These are phyloP conservation scores for Albula goreensis DNA, from an alignment of 2,113 vertebrate genomes.

Conservation along the genomic window DNA sequence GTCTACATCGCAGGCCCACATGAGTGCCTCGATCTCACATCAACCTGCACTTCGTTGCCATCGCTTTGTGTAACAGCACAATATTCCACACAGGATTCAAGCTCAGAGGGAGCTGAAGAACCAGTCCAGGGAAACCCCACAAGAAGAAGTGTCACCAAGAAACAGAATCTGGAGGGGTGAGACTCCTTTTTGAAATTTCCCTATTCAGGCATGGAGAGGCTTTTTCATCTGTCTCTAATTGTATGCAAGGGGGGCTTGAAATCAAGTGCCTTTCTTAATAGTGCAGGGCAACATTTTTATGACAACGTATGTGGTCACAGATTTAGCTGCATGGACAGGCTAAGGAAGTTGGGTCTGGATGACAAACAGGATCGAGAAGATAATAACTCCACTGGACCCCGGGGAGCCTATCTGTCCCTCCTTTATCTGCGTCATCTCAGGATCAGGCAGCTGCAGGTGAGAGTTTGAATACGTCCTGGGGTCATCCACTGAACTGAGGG, in stretches of 20 bases:
- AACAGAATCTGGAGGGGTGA: slow-evolving; percentile 52
- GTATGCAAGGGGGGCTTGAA: background rate
- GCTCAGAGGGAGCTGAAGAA: slow-evolving; percentile 29
- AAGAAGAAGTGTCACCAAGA: slow-evolving; percentile 26
- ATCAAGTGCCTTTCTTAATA: background rate
- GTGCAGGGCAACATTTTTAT: background rate
- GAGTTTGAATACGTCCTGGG: background rate
- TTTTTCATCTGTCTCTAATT: too few species aligned
- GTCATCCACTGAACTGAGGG: background rate
- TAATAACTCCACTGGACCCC: slow-evolving; percentile 40
- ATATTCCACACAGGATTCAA: slow-evolving; percentile 44
- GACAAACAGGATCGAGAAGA: slow-evolving; percentile 40
- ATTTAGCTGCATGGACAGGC: slow-evolving; percentile 42
- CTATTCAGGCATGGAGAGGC: too few species aligned
- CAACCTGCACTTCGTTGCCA: background rate
- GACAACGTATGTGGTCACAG: slow-evolving; percentile 26
- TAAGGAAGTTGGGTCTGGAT: slow-evolving; percentile 60
- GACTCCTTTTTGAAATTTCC: background rate
- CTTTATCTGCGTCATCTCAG: slow-evolving; percentile 64
- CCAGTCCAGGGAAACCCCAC: slow-evolving; percentile 10
- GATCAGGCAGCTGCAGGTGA: slow-evolving; percentile 72
- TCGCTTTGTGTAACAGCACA: background rate
- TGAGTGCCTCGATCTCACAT: background rate
- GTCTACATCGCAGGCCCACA: background rate
- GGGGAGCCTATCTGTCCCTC: slow-evolving; percentile 66